Evolutionary conservation across 2,113 vertebrate genomes (phyloP), one percentile per base, ranked within the genome.

Genomic region (Galbula dea): DNA sequence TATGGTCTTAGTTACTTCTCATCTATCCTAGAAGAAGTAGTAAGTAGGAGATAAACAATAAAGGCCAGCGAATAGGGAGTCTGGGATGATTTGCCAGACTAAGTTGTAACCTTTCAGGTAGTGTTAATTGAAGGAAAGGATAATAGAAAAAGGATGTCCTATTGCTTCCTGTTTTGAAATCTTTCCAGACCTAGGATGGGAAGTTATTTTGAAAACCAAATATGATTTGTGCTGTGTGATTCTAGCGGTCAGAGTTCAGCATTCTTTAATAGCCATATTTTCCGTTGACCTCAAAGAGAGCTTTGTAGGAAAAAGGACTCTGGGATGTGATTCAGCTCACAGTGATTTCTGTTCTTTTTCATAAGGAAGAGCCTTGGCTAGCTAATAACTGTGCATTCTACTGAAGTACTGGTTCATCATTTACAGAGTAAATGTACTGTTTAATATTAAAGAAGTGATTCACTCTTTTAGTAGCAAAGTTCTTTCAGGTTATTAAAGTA

Each of bases 341-440:
- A 80, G 55, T 51, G 78, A 85, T 87, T 95, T 92, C 89, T 95
- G 37, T 89, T 84, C 81, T 73, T 73, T 87, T 89, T 80, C 88
- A 65, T 84, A 77, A 63, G 71, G 27, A 74, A 71, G 71, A 94
- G 46, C 80, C 93, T 92, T 95, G 89, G 59, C 91, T 88, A 84
- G 67, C 71, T 86, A 91, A 89, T 59, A n/a, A 71, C 39, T 63
- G 20, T 94, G 89, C 71, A 74, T 89, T 91, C 87, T 88, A 57
- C 86, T 92, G 93, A 92, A 88, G 69, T 89, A 91, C 79, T 81
- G 72, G 78, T 80, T 86, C 91, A 94, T 96, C 93, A 81, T 68
- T 95, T 95, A 79, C 82, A 86, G 85, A 83, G 68, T 93, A 95
- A 96, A 96, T 94, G 94, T 94, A 91, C 94, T 95, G 93, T 86